A percentile compares a stretch with the other conserved stretches of the same genome.
Conservation (phyloP, 2,113 vertebrate genomes). For the Thalassoma bifasciatum region DNA sequence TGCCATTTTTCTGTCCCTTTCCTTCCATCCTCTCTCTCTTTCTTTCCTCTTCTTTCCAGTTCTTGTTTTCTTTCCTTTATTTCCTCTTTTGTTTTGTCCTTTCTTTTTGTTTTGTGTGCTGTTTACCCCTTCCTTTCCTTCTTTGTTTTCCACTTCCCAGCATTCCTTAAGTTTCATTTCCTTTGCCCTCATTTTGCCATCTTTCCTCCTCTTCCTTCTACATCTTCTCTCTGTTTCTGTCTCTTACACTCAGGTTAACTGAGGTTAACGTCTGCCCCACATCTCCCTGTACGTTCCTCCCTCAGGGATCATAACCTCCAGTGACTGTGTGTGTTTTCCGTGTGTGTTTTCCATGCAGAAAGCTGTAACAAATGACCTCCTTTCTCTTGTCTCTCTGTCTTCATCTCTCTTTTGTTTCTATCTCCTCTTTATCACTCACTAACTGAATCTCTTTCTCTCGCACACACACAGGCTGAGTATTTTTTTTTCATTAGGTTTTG, state of each 20-base stretch:
- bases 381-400: background rate
- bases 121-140: background rate
- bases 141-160: background rate
- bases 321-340: background rate
- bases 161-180: background rate
- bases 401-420: slow-evolving; percentile 21
- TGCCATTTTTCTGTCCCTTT: background rate
- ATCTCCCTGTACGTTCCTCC: slow-evolving; percentile 1
- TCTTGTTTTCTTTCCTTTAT: background rate
- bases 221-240: background rate
- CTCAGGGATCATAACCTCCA: slow-evolving; percentile 6
- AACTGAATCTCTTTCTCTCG: slow-evolving; percentile 20
- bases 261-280: slow-evolving; percentile 18
- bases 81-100: too few species aligned
- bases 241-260: slow-evolving; percentile 12
- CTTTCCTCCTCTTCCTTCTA: too few species aligned
- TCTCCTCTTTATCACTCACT: slow-evolving; percentile 41
- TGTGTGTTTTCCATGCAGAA: background rate
- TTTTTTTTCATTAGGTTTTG: slow-evolving; percentile 65
- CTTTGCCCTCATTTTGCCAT: background rate
- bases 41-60: background rate
- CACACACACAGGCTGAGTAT: slow-evolving; percentile 18
- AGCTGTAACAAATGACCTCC: slow-evolving; percentile 3
- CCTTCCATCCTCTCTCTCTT: background rate
- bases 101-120: too few species aligned